Conservation (phyloP, 2,888 invertebrate species). For the Peribatodes rhomboidaria region DNA sequence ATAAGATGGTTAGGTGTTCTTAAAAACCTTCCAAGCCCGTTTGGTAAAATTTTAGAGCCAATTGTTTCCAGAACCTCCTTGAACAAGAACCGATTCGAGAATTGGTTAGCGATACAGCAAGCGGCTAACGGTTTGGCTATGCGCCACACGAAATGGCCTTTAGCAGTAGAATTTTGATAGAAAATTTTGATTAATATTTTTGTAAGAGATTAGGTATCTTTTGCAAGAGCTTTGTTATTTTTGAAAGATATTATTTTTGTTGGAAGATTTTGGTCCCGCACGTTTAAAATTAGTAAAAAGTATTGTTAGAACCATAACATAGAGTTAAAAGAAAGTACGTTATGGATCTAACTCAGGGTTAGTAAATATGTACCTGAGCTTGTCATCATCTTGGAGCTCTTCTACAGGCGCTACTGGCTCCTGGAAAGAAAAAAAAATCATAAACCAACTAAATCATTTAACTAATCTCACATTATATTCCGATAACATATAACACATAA, state of each 20-base stretch:
- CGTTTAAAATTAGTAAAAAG: conserved; percentile 38
- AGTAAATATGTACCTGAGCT: conserved; percentile 60
- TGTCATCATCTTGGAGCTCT: conserved; percentile 76
- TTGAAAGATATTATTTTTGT: conserved; percentile 33
- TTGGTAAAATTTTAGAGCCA: conserved; percentile 41
- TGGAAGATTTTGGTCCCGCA: conserved; percentile 36
- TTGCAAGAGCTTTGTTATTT: conserved; percentile 3
- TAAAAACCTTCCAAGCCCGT: conserved; percentile 43
- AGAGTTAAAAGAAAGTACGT: conserved; percentile 18
- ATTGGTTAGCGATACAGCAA: conserved; percentile 41
- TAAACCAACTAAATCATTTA: neutral
- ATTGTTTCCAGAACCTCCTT: conserved; percentile 43
- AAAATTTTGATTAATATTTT: conserved; percentile 32
- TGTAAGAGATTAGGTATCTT: conserved; percentile 24
- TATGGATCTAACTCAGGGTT: conserved; percentile 29
- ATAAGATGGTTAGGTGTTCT: conserved; percentile 34
- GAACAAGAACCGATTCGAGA: conserved; percentile 37
- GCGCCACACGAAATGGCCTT: conserved; percentile 31
- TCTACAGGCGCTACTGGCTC: conserved; percentile 78
- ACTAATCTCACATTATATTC: no score
- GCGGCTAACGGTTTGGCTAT: conserved; percentile 34
- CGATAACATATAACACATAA: no score
- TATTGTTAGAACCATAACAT: conserved; percentile 34
- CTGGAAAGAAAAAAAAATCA: conserved; percentile 58
- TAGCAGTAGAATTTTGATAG: conserved; percentile 28